These are phyloP conservation scores for Blera fallax DNA, from an alignment of 2,888 invertebrate genomes.

Conservation along the genomic window DNA sequence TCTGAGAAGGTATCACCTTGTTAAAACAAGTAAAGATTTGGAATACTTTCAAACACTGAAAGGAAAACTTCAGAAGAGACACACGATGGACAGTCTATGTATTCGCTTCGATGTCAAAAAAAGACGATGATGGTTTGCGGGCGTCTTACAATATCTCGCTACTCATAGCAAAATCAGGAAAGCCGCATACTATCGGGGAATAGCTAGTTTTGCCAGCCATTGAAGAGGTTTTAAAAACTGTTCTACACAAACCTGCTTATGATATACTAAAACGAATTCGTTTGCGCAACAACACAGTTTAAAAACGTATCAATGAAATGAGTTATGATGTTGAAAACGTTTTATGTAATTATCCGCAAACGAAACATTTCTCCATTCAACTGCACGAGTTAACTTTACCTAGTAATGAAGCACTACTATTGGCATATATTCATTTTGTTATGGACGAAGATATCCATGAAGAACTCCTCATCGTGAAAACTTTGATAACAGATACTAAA, in stretches of 20 bases:
- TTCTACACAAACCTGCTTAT: not conserved
- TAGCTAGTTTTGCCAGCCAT: constrained; percentile 76
- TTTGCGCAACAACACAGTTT: constrained; percentile 76
- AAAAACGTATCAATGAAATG: constrained; percentile 78
- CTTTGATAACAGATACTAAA: constrained; percentile 19
- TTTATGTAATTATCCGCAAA: constrained; percentile 76
- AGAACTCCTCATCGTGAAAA: constrained; percentile 25
- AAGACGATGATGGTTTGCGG: constrained; percentile 29
- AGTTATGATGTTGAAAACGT: constrained; percentile 76
- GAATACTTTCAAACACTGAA: constrained; percentile 21
- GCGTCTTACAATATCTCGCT: constrained; percentile 19
- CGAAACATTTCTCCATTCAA: constrained; percentile 78
- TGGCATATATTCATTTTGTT: constrained; percentile 77
- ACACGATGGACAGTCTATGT: not conserved
- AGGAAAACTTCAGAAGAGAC: constrained; percentile 7
- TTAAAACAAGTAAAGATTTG: constrained; percentile 26
- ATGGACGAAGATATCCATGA: constrained; percentile 10
- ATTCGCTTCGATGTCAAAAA: constrained; percentile 10
- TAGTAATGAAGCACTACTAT: constrained; percentile 76
- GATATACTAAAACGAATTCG: constrained; percentile 75
- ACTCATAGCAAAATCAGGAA: constrained; percentile 19
- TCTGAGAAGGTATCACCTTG: constrained; percentile 32
- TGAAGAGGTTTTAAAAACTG: constrained; percentile 47
- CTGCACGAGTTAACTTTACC: constrained; percentile 79
- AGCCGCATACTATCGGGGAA: constrained; percentile 32